Percentiles rank a stretch among this genome's conserved stretches.
Evolutionary conservation across 2,113 vertebrate species (phyloP).

Genomic region (Climacteris rufus): DNA sequence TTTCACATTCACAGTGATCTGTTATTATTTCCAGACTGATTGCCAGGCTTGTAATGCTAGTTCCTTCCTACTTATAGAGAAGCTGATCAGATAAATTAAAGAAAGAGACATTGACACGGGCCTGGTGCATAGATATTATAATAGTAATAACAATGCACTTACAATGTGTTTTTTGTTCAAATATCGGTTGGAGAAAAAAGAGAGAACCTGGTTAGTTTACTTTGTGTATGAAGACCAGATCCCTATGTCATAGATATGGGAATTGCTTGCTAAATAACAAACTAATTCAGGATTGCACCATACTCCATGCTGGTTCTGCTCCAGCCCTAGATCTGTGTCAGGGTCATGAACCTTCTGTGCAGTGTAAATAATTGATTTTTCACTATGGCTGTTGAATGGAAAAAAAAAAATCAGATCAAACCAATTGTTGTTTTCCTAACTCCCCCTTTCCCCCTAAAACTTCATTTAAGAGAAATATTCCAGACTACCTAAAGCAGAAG

Average conservation of each 20-base stretch:
- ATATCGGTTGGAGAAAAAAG: not conserved
- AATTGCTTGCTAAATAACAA: not conserved
- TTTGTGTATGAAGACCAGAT: not conserved
- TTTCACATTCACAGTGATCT: not conserved
- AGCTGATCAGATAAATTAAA: not conserved
- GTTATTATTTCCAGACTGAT: not conserved
- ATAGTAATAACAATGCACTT: not conserved
- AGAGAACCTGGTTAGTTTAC: not conserved
- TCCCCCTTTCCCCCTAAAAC: not conserved
- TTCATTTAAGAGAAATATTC: not conserved
- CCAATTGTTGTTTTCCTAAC: not conserved
- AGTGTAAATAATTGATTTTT: conserved; percentile 45
- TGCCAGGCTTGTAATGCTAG: not conserved
- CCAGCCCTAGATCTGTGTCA: not conserved
- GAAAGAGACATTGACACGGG: not conserved
- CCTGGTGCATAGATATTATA: not conserved
- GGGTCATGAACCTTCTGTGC: not conserved
- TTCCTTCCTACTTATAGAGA: not conserved
- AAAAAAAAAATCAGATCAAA: not conserved
- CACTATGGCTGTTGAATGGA: not conserved
- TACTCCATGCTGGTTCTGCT: not conserved
- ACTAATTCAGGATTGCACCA: not conserved
- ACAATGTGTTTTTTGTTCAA: not conserved
- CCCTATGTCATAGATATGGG: not conserved
- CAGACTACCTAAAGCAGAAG: not conserved